Evolutionary conservation across 2,888 invertebrate genomes (phyloP), one percentile per base, ranked within the genome.

Genomic region (Pseudococcus jackbeardsleyi): DNA sequence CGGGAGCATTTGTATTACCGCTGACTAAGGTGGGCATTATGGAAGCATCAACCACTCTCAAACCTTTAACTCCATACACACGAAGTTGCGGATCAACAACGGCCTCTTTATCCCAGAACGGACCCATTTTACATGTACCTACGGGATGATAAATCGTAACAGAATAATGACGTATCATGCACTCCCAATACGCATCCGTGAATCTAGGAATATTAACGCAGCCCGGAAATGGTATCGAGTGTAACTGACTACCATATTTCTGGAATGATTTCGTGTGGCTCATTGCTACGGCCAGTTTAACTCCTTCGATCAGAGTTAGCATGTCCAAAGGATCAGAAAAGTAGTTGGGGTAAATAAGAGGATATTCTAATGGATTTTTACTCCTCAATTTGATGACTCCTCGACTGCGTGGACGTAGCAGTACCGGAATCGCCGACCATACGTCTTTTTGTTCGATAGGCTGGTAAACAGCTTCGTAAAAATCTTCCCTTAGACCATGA

Each of bases 321-420:
- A 96, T 93, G 90, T 99, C 99, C 89, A 94, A 93, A 26, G 96
- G 94, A 88, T 97, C 96, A 22, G 94, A 92, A 90, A 99, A 94
- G 91, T 99, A 99, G 91, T 98, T 98, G 0, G 98, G 97, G 90
- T 97, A 95, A 88, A 99, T 97, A 89, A 96, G 93, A 0, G 99
- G 99, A 90, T 96, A 96, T 89, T 97, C 96, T 90, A 95, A 95
- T 0, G 98, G 98, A 91, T 97, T 96, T 17, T 94, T 94, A 90
- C 96, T 96, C 11, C 96, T 93, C 26, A 99, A 91, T 90, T 95
- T 95, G 39, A 99, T 95, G 42, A 93, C 93, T 0, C 99, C 99
- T 90, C 93, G 94, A 91, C 98, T 97, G 90, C 94, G 94, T 0
- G 99, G 97, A 33, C 98, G 93, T 89, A 99, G 91, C 42, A 90